Base-by-base conservation (phyloP, 2,113 vertebrate genomes). In the Bungarus multicinctus region DNA sequence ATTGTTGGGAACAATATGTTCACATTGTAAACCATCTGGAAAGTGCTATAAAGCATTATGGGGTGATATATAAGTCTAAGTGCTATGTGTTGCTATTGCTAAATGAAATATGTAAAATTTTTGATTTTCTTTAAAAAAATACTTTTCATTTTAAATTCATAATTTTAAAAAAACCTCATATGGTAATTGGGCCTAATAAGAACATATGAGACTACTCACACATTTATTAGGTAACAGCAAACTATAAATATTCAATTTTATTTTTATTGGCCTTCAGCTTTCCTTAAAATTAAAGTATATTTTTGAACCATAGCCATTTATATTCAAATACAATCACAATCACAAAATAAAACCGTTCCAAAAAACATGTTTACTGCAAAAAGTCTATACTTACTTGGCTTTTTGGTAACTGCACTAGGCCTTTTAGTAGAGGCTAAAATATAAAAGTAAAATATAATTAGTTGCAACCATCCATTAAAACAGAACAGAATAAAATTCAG, bases 361-460 rank as follows among this genome's bases (percentile, higher is more conserved):
- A 39, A 39, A 74, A 81, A 39, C 9, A 39, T 34, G 11, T 34
- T 94, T 58, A 91, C 27, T 91, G 18, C 34, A 45, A 89, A 50
- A 93, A 87, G 30, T 45, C 55, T 93, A 93, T 87, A 96, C 94
- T 0, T 1, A 93, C 53, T 4, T 52, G 96, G 87, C 22, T 94
- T 96, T 87, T 0, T 53, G n/a, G 81, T 23, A 91, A 90, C 0
- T 4, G 43, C 3, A 93, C 0, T 0, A 90, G 96, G 89, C 20
- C 91, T 89, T 92, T 55, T 25, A 88, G 94, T 85, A 45, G 0
- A 0, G 47, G 0, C 91, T 94, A n/a, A 11, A 30, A 4, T 30
- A 85, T 58, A 7, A 92, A 27, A 5, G 23, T 2, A 94, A 5
- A 10, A 43, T 81, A 43, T 81, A 81, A 81, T 43, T 81, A 39